Percentiles rank a stretch among this genome's conserved stretches.
Conservation (phyloP, 2,113 vertebrate genomes). For the Microcebus tavaratra region DNA sequence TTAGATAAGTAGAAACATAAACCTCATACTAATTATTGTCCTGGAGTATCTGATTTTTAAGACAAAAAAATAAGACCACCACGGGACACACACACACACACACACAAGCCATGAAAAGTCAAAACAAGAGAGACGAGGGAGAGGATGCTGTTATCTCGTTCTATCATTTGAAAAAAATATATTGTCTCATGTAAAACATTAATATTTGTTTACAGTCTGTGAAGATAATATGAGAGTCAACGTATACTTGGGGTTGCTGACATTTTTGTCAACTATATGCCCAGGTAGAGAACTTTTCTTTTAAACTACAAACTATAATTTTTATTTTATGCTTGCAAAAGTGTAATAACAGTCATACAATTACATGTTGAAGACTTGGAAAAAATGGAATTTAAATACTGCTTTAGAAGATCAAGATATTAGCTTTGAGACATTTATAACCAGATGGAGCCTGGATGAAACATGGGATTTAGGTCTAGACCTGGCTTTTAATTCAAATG, state of each 20-base stretch:
- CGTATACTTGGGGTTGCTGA: not conserved
- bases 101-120: not conserved
- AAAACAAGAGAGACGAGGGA: not conserved
- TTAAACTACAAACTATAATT: not conserved
- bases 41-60: slow-evolving; percentile 75
- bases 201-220: slow-evolving; percentile 42
- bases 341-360: not conserved
- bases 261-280: not conserved
- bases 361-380: not conserved
- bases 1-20: slow-evolving; percentile 90
- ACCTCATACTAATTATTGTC: slow-evolving; percentile 84
- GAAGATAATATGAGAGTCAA: not conserved
- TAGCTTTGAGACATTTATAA: not conserved
- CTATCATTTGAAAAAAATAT: not conserved
- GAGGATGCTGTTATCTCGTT: not conserved
- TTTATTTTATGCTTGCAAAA: slow-evolving; percentile 33
- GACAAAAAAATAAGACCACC: slow-evolving; percentile 40
- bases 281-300: not conserved
- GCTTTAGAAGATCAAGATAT: slow-evolving; percentile 25
- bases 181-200: not conserved
- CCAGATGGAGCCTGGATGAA: not conserved
- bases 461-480: not conserved
- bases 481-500: not conserved
- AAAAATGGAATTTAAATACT: not conserved
- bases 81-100: not conserved